A percentile compares a stretch with the other conserved stretches of the same genome.
phyloP scores from a whole-genome alignment of 2,797 vertebrate genomes.

The Varecia variegata region DNA sequence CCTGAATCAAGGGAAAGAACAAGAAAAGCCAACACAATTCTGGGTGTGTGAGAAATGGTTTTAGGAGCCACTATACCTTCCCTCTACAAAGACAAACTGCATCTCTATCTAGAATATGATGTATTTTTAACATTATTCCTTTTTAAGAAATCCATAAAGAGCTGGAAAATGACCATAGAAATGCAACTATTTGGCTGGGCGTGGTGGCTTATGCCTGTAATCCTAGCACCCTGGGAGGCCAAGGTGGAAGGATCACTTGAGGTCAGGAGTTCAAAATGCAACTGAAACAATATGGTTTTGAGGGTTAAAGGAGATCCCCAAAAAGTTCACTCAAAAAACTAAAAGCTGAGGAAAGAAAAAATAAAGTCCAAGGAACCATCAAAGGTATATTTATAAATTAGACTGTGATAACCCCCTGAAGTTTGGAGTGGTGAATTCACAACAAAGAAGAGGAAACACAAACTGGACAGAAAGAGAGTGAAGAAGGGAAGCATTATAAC shows the following conservation, averaged over 20 bases:
- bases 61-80: not conserved
- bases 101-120: not conserved
- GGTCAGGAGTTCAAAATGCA: not conserved
- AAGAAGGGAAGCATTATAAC: not conserved
- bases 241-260: no score
- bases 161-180: not conserved
- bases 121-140: not conserved
- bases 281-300: not conserved
- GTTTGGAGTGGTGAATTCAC: not conserved
- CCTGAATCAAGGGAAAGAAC: not conserved
- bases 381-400: not conserved
- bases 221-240: no score
- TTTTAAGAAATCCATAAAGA: not conserved
- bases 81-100: not conserved
- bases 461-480: not conserved
- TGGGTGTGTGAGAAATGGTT: not conserved
- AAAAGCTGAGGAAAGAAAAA: not conserved
- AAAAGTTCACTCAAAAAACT: not conserved
- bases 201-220: no score
- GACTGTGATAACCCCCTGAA: not conserved
- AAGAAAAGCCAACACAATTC: not conserved
- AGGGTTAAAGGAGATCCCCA: not conserved
- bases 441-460: not conserved
- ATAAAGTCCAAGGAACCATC: not conserved
- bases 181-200: not conserved